Evolutionary conservation across 2,888 invertebrate genomes (phyloP).

Genomic region (Sesamia inferens): DNA sequence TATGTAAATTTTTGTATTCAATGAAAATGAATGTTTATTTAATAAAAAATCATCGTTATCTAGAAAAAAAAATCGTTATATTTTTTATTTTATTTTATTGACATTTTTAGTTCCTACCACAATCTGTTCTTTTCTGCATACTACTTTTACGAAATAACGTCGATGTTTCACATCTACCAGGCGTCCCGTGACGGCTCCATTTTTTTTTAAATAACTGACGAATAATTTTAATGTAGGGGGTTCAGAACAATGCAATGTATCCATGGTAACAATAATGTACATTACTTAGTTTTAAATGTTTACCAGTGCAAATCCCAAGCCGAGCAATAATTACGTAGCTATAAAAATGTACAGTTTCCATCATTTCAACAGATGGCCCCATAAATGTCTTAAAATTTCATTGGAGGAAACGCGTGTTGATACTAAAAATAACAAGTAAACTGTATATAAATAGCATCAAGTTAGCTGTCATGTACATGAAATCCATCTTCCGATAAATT

Average conservation of each 20-base stretch:
- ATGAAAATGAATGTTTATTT: too few species aligned
- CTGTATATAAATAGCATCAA: conserved; percentile 14
- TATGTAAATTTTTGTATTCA: too few species aligned
- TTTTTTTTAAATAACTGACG: background rate
- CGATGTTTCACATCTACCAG: too few species aligned
- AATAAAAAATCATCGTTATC: too few species aligned
- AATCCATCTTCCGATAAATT: background rate
- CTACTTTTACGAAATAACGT: too few species aligned
- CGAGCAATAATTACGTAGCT: conserved; percentile 20
- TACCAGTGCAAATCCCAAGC: conserved; percentile 20
- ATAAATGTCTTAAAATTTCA: conserved; percentile 36
- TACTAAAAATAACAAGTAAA: conserved; percentile 39
- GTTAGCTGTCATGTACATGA: background rate
- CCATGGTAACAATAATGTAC: background rate
- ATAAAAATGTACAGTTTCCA: conserved; percentile 35
- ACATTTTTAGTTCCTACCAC: too few species aligned
- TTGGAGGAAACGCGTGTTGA: conserved; percentile 42
- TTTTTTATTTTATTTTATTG: too few species aligned
- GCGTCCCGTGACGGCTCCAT: too few species aligned
- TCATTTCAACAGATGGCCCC: conserved; percentile 28
- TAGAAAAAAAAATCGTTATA: too few species aligned
- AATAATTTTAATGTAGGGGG: background rate
- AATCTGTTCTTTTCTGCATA: too few species aligned
- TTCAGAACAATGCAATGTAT: background rate
- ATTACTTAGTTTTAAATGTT: conserved; percentile 4